Evolutionary conservation across 2,113 vertebrate species (phyloP).

Genomic region (Ceratotherium simum): DNA sequence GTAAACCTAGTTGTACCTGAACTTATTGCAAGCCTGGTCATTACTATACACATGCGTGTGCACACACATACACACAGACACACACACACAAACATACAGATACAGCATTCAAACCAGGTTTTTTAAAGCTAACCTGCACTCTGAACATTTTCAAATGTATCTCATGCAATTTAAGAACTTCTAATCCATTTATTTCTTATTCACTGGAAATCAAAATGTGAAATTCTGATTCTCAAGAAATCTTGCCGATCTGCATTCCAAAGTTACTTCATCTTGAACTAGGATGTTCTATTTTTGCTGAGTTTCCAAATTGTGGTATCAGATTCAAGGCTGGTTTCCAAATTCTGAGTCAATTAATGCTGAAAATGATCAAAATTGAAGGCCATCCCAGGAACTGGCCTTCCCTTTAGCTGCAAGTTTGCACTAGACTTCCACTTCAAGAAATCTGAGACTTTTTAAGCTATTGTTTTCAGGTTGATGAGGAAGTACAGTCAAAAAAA

Average conservation of each 20-base stretch:
- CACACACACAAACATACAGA: neutral
- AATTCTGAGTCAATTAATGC: neutral
- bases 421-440: neutral
- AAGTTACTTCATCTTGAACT: constrained; percentile 43
- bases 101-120: neutral
- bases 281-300: neutral
- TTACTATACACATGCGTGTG: no score
- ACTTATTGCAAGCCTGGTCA: neutral
- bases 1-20: neutral
- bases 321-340: constrained; percentile 25
- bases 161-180: constrained; percentile 51
- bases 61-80: neutral
- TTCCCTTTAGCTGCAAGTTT: neutral
- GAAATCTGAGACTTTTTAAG: neutral
- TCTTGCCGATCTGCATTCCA: neutral
- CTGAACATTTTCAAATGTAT: constrained; percentile 30
- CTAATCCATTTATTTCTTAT: neutral
- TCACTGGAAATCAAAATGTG: constrained; percentile 40
- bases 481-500: neutral
- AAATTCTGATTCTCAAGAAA: constrained; percentile 6
- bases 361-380: constrained; percentile 16
- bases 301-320: neutral
- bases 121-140: neutral
- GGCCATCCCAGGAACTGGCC: neutral
- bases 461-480: neutral